A percentile compares a stretch with the other conserved stretches of the same genome.
These are phyloP conservation scores for Gopherus flavomarginatus DNA, from an alignment of 2,113 vertebrate species.

Conservation along the genomic window DNA sequence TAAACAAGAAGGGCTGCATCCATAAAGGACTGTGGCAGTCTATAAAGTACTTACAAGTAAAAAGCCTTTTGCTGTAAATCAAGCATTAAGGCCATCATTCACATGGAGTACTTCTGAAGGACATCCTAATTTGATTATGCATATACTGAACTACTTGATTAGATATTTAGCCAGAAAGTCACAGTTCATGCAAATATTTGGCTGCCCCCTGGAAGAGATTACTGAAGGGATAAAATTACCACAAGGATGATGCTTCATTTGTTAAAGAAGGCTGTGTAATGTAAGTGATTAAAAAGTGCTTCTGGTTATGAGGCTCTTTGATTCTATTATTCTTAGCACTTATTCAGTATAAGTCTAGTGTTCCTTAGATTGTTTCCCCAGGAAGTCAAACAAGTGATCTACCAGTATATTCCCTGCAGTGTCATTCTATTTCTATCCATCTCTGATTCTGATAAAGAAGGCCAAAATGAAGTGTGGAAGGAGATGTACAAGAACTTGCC, in stretches of 20 bases:
- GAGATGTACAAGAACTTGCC: background rate
- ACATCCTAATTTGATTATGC: background rate
- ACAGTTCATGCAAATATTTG: slow-evolving; percentile 20
- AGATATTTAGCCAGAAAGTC: background rate
- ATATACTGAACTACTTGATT: background rate
- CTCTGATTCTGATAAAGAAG: background rate
- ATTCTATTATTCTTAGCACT: background rate
- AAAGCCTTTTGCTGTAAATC: background rate
- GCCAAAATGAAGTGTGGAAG: background rate
- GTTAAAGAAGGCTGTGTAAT: background rate
- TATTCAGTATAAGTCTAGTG: background rate
- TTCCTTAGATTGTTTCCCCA: background rate
- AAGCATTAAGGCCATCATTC: background rate
- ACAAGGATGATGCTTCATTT: background rate
- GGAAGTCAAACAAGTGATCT: background rate
- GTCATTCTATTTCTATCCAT: background rate
- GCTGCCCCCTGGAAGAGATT: background rate
- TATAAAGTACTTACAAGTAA: background rate
- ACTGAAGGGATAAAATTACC: background rate
- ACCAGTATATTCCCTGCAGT: background rate
- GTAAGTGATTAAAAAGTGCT: background rate
- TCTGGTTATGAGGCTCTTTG: background rate
- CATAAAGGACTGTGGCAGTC: background rate
- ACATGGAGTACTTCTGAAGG: background rate
- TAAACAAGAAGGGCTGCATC: background rate